Base-by-base conservation (phyloP, 1,140 invertebrate species). In the Apis laboriosa region DNA sequence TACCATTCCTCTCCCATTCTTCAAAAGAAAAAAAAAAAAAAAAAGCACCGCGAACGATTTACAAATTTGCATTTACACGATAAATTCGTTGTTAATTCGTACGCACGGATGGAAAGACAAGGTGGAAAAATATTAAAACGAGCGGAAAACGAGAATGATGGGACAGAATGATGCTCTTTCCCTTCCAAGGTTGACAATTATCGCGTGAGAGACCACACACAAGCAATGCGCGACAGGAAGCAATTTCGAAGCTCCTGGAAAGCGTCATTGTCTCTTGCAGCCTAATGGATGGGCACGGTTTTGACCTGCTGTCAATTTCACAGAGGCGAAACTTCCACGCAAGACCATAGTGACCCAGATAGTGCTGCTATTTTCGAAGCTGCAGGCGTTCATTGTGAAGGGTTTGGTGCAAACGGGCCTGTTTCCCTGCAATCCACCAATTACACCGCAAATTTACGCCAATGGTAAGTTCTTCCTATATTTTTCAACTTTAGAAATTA, bases 351-450 rank as follows among this genome's bases (percentile, higher is more conserved):
- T 93, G 17, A 87, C 86, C n/a, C 93, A 94, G 85, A 78, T 94
- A 89, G 92, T 94, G 43, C 77, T 94, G 77, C 85, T 94, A 72
- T 94, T 93, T 77, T 92, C 93, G 17, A 94, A 94, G 80, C 85
- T 93, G 21, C 93, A 94, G 80, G 88, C 88, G 68, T 88, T 88
- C 75, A 90, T 94, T 51, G 58, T 84, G 58, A 94, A 92, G 84
- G 85, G 82, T 80, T 85, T 94, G 66, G 85, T 80, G 63, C 34
- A 83, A 24, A 91, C 91, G 17, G 92, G 92, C 24, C 85, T 94
- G 24, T 94, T 93, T 81, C 93, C 93, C 12, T 94, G 93, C 85
- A 92, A 93, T 86, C 93, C 92, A 34, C 93, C 93, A 19, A 90
- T 94, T 74, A 92, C 92, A 5, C 93, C 93, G 43, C 67, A 88